Base-by-base conservation (phyloP, 2,797 vertebrate genomes). In the Nasua narica region DNA sequence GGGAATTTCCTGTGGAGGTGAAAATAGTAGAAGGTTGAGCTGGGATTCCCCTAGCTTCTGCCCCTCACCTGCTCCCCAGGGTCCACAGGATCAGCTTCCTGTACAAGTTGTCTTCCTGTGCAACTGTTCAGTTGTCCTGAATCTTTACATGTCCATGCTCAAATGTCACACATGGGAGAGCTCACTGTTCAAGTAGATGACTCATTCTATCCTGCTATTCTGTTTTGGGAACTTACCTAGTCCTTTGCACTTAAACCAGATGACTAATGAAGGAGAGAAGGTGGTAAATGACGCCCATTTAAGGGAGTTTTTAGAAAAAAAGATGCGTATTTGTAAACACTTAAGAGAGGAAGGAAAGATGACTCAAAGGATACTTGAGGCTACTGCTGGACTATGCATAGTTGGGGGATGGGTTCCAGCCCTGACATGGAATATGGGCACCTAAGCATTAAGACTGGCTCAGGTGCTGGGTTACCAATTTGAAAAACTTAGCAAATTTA, bases 371-470 rank as follows among this genome's bases (percentile, higher is more conserved):
- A 95, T 7, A 43, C 6, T 25, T 27, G 5, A 62, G 12, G 14
- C 10, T 78, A 15, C 14, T 81, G 15, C 9, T 40, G 43, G 40
- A 37, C 25, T 37, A 27, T 6, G 29, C 6, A 5, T 32, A 10
- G 6, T 18, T 37, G 35, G 5, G 14, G 1, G 0, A 58, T 5
- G 11, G 12, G 27, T 18, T 67, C 5, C 1, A 72, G 2, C 29
- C 4, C n/a, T 27, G 3, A 12, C 11, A 9, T 3, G 58, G 77
- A 40, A 1, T 2, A 7, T 40, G 2, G 2, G 13, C 1, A 3
- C 7, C 18, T 19, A 46, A 5, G 2, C 5, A 4, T 10, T 14
- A 32, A 13, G 11, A 29, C 3, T 19, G 0, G 12, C 16, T 91
- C 54, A 58, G 14, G 18, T 29, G 7, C 16, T 23, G 14, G 4